Base-by-base conservation (phyloP, 2,113 vertebrate genomes). In the Candoia aspera region DNA sequence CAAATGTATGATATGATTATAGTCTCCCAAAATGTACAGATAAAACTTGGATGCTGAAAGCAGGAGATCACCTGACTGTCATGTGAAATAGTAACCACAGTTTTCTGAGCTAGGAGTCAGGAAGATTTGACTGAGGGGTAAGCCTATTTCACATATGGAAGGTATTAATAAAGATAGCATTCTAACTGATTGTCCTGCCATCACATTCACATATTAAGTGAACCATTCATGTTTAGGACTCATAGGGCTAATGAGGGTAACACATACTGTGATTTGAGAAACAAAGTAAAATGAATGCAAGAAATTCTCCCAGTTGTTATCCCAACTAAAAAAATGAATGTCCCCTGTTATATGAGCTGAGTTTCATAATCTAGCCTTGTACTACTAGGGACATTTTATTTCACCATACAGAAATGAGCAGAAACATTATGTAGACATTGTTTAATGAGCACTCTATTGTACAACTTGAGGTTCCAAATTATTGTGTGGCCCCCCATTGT, bases 191-290 rank as follows among this genome's bases (percentile, higher is more conserved):
- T 90, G 19, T 55, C 15, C 33, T 26, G 53, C 3, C 26, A 53
- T 37, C n/a, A 17, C n/a, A 55, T 11, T 37, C 8, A 91, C 58
- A 84, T 21, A 84, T 21, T 37, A 15, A 58, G 42, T 84, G 91
- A 95, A 94, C 86, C 93, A 87, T 89, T 79, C 1, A 1, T 84
- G 73, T 90, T 90, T 91, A 23, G 64, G 60, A 90, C 11, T 89
- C 93, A 93, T 93, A 93, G 93, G 94, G 94, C 92, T 94, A 95
- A 92, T 79, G 92, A 79, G 55, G 91, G 95, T 95, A 93, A 94
- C 93, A 94, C 10, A 95, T 95, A 96, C n/a, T n/a, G n/a, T n/a
- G n/a, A 95, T 90, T 91, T 84, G 93, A 88, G 8, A 15, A 92
- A 90, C 83, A 91, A 94, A 42, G n/a, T 49, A 10, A 29, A 54